Conservation (phyloP, 2,888 invertebrate species). For the Epistrophella euchroma region DNA sequence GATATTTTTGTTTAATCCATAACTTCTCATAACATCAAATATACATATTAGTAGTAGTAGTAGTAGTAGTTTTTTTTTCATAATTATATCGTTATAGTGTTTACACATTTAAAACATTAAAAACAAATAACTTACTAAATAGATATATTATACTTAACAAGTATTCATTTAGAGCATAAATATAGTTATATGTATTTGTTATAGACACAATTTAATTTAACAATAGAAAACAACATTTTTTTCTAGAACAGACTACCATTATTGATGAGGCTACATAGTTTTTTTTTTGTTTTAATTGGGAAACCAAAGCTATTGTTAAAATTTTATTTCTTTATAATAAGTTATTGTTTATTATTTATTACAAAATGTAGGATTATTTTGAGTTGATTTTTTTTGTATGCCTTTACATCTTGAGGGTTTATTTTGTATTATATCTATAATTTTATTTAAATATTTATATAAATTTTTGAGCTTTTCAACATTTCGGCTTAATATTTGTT, state of each 20-base stretch:
- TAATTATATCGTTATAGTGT: slow-evolving; percentile 39
- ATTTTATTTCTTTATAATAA: slow-evolving; percentile 10
- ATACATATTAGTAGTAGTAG: slow-evolving; percentile 23
- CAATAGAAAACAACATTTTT: slow-evolving; percentile 55
- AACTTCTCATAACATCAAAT: slow-evolving; percentile 61
- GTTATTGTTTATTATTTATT: slow-evolving; percentile 41
- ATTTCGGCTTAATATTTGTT: slow-evolving; percentile 51
- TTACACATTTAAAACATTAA: slow-evolving; percentile 59
- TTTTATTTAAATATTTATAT: slow-evolving; percentile 31
- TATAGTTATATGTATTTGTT: slow-evolving; percentile 59
- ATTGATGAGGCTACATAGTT: slow-evolving; percentile 50
- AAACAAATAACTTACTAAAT: slow-evolving; percentile 60
- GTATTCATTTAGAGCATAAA: slow-evolving; percentile 47
- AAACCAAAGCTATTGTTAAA: slow-evolving; percentile 58
- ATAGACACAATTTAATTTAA: slow-evolving; percentile 57
- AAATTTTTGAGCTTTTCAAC: slow-evolving; percentile 59
- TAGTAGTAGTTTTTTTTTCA: slow-evolving; percentile 17
- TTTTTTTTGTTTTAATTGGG: slow-evolving; percentile 10
- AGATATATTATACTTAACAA: slow-evolving; percentile 49
- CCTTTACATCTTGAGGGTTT: slow-evolving; percentile 30
- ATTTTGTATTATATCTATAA: slow-evolving; percentile 39
- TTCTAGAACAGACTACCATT: slow-evolving; percentile 53
- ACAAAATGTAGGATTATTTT: slow-evolving; percentile 47
- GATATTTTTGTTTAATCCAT: slow-evolving; percentile 39
- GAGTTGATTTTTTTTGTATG: slow-evolving; percentile 16